phyloP scores from a whole-genome alignment of 1,140 invertebrate genomes.

The Propsilocerus akamusi region DNA sequence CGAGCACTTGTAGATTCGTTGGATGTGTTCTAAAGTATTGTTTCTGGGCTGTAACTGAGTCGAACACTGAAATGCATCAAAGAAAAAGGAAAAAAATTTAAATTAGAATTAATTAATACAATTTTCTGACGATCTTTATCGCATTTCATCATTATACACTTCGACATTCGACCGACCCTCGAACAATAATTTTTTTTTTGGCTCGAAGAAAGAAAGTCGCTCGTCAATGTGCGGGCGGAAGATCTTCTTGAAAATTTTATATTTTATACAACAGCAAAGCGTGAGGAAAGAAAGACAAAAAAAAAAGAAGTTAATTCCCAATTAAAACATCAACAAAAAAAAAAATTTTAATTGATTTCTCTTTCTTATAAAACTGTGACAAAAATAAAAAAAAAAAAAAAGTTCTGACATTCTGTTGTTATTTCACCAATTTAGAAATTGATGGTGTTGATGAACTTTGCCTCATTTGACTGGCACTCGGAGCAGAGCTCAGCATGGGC shows the following conservation, averaged over 20 bases:
- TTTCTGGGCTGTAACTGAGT: slow-evolving; percentile 26
- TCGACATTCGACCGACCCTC: no score
- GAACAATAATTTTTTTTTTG: no score
- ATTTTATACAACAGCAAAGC: no score
- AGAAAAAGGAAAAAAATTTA: neutral
- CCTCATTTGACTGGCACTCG: no score
- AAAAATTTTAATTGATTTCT: neutral
- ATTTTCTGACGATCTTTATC: slow-evolving; percentile 2
- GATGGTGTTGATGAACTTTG: neutral
- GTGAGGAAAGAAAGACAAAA: no score
- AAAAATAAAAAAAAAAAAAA: neutral
- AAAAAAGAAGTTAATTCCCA: no score
- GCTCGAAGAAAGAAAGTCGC: neutral
- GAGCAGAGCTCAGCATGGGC: neutral
- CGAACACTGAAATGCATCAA: neutral
- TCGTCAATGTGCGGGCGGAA: neutral
- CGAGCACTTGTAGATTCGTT: slow-evolving; percentile 54
- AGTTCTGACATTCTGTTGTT: no score
- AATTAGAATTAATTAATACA: slow-evolving; percentile 2
- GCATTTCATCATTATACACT: neutral
- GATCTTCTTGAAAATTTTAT: no score
- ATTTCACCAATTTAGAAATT: no score
- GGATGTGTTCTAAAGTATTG: slow-evolving; percentile 69
- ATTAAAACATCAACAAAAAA: neutral
- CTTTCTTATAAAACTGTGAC: neutral